Evolutionary conservation across 2,888 invertebrate species (phyloP), one percentile per base, ranked within the genome.

Genomic region (Athalia rosae): DNA sequence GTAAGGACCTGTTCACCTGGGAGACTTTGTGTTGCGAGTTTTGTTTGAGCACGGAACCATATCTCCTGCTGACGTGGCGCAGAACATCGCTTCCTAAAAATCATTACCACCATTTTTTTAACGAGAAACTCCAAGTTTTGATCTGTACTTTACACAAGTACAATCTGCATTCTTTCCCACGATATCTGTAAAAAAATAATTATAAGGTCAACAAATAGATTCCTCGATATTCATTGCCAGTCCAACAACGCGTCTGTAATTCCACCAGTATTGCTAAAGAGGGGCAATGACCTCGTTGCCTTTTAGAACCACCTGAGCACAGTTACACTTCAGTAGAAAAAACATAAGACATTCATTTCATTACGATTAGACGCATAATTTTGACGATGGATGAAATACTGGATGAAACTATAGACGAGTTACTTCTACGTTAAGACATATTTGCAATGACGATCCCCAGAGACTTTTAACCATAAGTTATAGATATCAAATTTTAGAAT

Each of bases 61-160:
- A 71, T 45, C 71, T 71, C 56, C 56, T 58, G 71, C 71, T 67
- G 58, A 71, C 71, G 71, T 58, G 56, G 58, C 45, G 45, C 43
- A 53, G 53, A 53, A n/a, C 8, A 53, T 4, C 53, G 53, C n/a
- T 53, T 53, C 53, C 4, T 53, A 9, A 9, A 9, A 67, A 28
- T 11, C 66, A n/a, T 50, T 48, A 28, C 43, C 13, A 11, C 43
- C 45, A n/a, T 63, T 43, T 63, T 63, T 45, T 45, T 28, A 28
- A 28, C 28, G 28, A 28, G 28, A 28, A 28, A 28, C 28, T 28
- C 28, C 28, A 28, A 28, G 28, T 28, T 28, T 2, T 28, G 28
- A 28, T 28, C 28, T 28, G 28, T 28, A 28, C 1, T 28, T 28
- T 3, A 53, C 2, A 53, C 53, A 9, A 9, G n/a, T n/a, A n/a